Percentiles rank a stretch among this genome's conserved stretches.
phyloP scores from a whole-genome alignment of 2,797 vertebrate genomes.

The Phoeniculus purpureus region DNA sequence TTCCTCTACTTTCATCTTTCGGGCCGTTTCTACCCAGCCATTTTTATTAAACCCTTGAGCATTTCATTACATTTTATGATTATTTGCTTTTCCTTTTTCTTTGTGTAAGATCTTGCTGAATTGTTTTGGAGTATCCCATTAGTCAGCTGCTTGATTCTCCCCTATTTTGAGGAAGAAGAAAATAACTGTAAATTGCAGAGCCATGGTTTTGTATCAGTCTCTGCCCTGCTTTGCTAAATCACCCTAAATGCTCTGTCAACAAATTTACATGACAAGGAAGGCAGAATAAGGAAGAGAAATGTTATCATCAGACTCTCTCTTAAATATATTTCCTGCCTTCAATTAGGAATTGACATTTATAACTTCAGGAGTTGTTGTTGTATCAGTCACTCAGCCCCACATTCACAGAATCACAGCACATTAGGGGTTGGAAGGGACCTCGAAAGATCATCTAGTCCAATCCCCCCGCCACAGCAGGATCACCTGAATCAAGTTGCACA shows the following conservation, averaged over 20 bases:
- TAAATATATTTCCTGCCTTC: not conserved
- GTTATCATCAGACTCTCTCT: not conserved
- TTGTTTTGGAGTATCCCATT: not conserved
- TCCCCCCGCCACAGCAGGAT: too few relatives aligned
- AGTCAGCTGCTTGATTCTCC: not conserved
- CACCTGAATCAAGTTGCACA: not conserved
- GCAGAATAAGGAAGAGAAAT: too few relatives aligned
- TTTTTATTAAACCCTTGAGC: not conserved
- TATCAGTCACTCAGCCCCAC: too few relatives aligned
- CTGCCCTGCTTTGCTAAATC: not conserved
- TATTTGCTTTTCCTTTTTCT: not conserved
- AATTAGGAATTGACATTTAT: not conserved
- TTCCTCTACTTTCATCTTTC: not conserved
- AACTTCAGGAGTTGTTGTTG: not conserved
- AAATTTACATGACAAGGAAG: not conserved
- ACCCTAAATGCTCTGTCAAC: not conserved
- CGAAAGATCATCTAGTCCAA: too few relatives aligned
- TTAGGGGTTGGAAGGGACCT: too few relatives aligned
- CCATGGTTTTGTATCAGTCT: not conserved
- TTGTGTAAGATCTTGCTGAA: not conserved
- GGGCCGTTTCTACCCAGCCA: not conserved
- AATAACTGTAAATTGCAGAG: not conserved
- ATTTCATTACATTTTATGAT: not conserved
- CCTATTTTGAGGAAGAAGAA: not conserved
- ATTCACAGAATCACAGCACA: too few relatives aligned